Evolutionary conservation across 2,888 invertebrate genomes (phyloP), one percentile per base, ranked within the genome.

Genomic region (Caenorhabditis sp.): DNA sequence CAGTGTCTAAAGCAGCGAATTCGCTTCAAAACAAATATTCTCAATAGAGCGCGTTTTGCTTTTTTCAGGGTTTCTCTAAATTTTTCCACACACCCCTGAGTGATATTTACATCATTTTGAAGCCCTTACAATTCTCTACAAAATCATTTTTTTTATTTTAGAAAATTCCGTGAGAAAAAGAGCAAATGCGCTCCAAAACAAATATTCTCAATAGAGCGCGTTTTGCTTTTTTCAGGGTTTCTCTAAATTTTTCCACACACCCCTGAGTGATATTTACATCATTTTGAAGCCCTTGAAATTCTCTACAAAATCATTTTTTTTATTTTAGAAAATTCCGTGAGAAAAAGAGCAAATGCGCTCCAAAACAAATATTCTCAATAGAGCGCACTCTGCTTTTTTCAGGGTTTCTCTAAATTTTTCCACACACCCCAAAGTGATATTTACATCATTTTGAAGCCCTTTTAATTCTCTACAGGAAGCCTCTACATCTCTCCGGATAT

Each of bases 401-500:
- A 4, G 31, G 4, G 4, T 31, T 31, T 31, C 31, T 31, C 31
- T 31, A 31, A 10, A 43, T 12, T 3, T 60, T 12, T 25, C 4
- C 17, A 36, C n/a, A 36, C 3, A 26, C 3, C 3, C 38, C 38
- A 2, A 17, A 27, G 31, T n/a, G n/a, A n/a, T 57, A 27, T 58
- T 25, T 43, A 43, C 43, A 5, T 43, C 43, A 43, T 43, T 43
- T 43, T 43, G 12, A 43, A 43, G 43, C 43, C 43, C 43, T 43
- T 43, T 7, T 12, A 17, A 43, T 17, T 17, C 43, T 43, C 53
- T 8, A 0, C 62, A 77, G 80, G 67, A 4, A 69, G 74, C 49
- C 70, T 80, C 17, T 80, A 81, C 63, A 70, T 77, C 1, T 74
- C 81, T 0, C 79, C 81, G 7, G 81, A 81, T 43, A 70, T 80